Evolutionary conservation across 2,797 vertebrate genomes (phyloP).

Genomic region (Paratrypauchen microcephalus): DNA sequence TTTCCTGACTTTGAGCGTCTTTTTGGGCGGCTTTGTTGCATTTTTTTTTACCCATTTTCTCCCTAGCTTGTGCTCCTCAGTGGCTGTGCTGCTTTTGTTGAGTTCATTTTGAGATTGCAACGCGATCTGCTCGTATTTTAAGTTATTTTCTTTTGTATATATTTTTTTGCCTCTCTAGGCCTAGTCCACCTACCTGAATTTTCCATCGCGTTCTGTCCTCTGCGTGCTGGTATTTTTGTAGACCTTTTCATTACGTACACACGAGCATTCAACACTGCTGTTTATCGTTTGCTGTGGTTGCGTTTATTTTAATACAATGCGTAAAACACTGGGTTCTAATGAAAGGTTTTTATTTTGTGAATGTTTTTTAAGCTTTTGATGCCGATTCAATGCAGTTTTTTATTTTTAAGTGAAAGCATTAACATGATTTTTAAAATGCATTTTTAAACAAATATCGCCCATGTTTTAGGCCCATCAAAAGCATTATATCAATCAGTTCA

Average conservation of each 20-base stretch:
- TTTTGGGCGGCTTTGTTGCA: background rate
- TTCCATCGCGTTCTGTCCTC: background rate
- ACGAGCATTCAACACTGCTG: no score
- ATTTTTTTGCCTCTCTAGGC: background rate
- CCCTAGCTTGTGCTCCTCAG: background rate
- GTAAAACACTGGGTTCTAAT: background rate
- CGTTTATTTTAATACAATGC: background rate
- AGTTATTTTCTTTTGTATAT: background rate
- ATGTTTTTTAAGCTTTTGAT: background rate
- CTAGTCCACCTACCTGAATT: background rate
- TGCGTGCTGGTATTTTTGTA: background rate
- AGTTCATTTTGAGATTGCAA: background rate
- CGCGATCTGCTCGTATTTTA: background rate
- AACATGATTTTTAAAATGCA: background rate
- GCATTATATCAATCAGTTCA: no score
- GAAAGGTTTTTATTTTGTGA: background rate
- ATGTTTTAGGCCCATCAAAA: no score
- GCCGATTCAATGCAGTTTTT: background rate
- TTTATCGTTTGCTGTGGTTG: background rate
- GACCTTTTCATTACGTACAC: background rate
- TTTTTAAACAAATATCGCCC: background rate
- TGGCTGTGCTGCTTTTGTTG: slow-evolving; percentile 1
- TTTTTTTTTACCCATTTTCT: background rate
- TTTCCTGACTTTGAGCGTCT: background rate
- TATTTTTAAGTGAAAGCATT: background rate